phyloP scores from a whole-genome alignment of 2,113 vertebrate genomes.

The Heterotilapia buettikoferi region DNA sequence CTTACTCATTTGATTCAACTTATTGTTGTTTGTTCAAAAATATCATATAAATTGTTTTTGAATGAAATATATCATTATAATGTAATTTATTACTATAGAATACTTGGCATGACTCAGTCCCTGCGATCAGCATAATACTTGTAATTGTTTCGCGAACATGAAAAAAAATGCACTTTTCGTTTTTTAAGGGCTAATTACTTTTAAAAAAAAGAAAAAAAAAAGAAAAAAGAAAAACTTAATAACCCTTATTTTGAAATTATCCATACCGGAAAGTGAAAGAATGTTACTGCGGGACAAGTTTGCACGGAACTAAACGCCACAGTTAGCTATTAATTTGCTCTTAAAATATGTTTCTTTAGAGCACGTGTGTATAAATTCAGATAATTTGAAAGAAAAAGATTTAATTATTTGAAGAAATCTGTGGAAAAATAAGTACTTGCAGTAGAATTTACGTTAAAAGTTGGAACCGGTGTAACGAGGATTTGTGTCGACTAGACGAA shows the following conservation, averaged over 20 bases:
- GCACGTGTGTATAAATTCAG: fast-evolving
- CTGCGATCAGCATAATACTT: not conserved
- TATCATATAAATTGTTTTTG: not conserved
- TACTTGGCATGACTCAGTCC: not conserved
- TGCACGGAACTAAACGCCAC: not conserved
- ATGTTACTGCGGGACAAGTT: not conserved
- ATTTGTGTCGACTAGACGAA: slow-evolving; percentile 18
- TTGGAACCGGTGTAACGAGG: slow-evolving; percentile 28
- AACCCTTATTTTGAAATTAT: slow-evolving; percentile 18
- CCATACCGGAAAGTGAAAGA: not conserved
- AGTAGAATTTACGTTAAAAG: not conserved
- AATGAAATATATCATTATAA: not conserved
- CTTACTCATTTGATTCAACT: not conserved
- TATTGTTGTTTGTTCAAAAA: not conserved
- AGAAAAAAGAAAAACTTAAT: fast-evolving
- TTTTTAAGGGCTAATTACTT: not conserved
- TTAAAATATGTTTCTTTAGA: not conserved
- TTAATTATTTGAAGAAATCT: fast-evolving
- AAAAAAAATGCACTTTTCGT: not conserved
- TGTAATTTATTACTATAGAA: not conserved
- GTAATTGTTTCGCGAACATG: not conserved
- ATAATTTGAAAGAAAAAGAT: fast-evolving
- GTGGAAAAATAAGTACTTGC: fast-evolving
- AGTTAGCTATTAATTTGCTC: not conserved
- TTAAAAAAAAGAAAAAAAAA: not conserved